phyloP scores from a whole-genome alignment of 1,140 invertebrate genomes.

The Periplaneta americana region DNA sequence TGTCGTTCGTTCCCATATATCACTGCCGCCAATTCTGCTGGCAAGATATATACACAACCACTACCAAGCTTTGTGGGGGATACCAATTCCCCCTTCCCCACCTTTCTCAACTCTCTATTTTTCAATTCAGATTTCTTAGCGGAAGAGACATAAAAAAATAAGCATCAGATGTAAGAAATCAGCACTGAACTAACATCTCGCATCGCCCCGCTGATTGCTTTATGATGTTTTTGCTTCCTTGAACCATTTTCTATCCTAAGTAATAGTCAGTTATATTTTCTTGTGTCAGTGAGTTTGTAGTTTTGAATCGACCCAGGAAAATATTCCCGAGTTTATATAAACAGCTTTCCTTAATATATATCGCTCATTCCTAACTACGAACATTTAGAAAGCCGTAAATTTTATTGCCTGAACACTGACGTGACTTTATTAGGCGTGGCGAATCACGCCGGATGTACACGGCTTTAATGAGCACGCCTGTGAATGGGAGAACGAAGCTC shows the following conservation, averaged over 20 bases:
- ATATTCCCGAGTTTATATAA: neutral
- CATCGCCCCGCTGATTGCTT: neutral
- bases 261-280: neutral
- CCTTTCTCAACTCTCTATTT: neutral
- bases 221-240: neutral
- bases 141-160: neutral
- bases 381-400: neutral
- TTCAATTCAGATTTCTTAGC: neutral
- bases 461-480: no score
- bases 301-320: neutral
- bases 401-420: neutral
- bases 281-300: neutral
- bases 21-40: neutral
- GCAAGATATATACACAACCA: neutral
- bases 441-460: no score
- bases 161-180: neutral
- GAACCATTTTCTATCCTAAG: neutral
- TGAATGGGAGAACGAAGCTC: no score
- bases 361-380: neutral
- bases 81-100: neutral
- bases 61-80: neutral
- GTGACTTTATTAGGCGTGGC: no score
- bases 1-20: neutral
- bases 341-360: neutral
- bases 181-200: neutral